Base-by-base conservation (phyloP, 2,113 vertebrate species). In the Hippocampus abdominalis region DNA sequence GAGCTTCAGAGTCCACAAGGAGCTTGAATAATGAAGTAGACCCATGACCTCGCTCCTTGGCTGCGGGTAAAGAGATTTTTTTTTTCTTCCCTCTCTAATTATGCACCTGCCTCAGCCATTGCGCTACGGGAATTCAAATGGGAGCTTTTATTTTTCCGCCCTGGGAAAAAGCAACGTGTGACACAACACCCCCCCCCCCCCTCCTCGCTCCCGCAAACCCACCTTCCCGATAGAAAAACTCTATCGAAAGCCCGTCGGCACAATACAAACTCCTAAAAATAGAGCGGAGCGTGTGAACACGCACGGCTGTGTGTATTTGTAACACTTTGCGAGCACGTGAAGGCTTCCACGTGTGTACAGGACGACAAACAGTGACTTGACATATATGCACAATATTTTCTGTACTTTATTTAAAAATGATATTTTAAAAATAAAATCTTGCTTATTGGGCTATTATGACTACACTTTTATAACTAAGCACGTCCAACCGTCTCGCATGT, bases 31-130 rank as follows among this genome's bases (percentile, higher is more conserved):
- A 81, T 75, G 77, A 83, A 81, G 78, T 62, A 66, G 51, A 13
- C 77, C 77, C 68, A 39, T 64, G 70, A 36, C 65, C 65, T 48
- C 65, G 8, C 29, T 29, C 79, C 46, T 69, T 10, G 66, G 25
- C 68, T 61, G 80, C 73, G 4, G 68, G 64, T 66, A 65, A 77
- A 77, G 73, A 86, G 84, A 88, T 91, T 81, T 81, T 83, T 32
- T 32, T 36, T 6, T 1, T 1, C 32, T 1, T 1, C 32, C 32
- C 32, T 36, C 80, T 89, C 87, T 89, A 87, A 91, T 91, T 89
- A 88, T 57, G 75, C 71, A 89, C 87, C 85, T 88, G 89, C 78
- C 15, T 59, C 71, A 69, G 15, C 61, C 63, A 54, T 54, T 5
- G 8, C 69, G 51, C 51, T 32, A 18, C 49, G 20, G 48, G 39